Percentiles rank a stretch among this genome's conserved stretches.
Conservation (phyloP, 2,113 vertebrate species). For the Rhinogobius similis region DNA sequence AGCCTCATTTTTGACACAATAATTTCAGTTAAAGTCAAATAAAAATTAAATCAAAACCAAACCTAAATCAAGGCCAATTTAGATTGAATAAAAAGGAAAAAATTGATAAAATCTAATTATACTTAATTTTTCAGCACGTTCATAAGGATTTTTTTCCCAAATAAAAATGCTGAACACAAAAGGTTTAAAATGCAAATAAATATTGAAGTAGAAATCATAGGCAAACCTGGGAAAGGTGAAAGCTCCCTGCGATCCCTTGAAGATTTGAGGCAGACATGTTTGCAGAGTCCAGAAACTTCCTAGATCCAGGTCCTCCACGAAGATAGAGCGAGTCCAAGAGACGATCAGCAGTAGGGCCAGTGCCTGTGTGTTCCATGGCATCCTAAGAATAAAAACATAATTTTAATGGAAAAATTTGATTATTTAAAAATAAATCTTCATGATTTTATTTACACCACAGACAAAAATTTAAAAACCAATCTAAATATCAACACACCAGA, state of each 20-base stretch:
- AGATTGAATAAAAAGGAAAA: too few species aligned
- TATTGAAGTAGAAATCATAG: not conserved
- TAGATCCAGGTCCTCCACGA: constrained; percentile 47
- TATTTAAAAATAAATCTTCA: too few species aligned
- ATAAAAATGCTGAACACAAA: too few species aligned
- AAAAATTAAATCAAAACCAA: too few species aligned
- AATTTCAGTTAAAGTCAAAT: too few species aligned
- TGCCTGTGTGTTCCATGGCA: constrained; percentile 56
- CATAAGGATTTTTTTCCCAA: too few species aligned
- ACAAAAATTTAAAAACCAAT: not conserved
- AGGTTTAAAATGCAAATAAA: too few species aligned
- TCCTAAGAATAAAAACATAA: constrained; percentile 62
- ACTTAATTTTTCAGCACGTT: not conserved
- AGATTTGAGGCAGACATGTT: constrained; percentile 37
- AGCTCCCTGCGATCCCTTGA: constrained; percentile 56
- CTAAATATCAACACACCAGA: constrained; percentile 57
- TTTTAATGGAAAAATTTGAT: too few species aligned
- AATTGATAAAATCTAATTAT: too few species aligned
- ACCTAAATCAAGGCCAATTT: too few species aligned
- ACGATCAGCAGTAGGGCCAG: constrained; percentile 18
- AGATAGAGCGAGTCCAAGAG: constrained; percentile 69
- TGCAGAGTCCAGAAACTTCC: constrained; percentile 45
- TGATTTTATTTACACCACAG: too few species aligned
- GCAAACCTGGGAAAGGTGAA: constrained; percentile 63
- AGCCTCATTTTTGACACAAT: too few species aligned